These are phyloP conservation scores for Felis chaus DNA, from an alignment of 2,113 vertebrate species.

Conservation along the genomic window DNA sequence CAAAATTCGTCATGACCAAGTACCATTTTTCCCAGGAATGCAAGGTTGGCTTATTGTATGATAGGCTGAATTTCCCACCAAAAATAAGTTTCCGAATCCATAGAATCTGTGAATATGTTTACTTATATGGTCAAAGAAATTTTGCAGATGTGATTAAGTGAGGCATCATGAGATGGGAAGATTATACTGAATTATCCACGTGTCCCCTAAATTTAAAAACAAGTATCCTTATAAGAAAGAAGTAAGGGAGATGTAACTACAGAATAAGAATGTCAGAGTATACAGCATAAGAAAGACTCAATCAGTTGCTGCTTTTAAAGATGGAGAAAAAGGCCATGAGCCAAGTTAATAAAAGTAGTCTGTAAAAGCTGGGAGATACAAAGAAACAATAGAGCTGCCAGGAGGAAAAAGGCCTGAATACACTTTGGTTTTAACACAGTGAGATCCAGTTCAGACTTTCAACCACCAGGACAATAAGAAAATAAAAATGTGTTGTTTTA, in stretches of 20 bases:
- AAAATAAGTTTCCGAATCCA: not conserved
- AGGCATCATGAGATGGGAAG: not conserved
- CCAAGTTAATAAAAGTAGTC: rapidly evolving
- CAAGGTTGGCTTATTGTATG: not conserved
- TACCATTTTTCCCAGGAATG: not conserved
- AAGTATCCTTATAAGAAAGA: not conserved
- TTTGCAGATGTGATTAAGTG: not conserved
- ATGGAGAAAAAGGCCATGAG: not conserved
- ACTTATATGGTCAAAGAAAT: not conserved
- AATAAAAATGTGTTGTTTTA: not conserved
- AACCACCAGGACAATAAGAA: not conserved
- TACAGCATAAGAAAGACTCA: not conserved
- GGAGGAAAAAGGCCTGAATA: not conserved
- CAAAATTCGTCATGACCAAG: not conserved
- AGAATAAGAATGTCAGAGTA: not conserved
- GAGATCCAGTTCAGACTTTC: not conserved
- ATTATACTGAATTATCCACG: not conserved
- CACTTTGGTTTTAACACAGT: not conserved
- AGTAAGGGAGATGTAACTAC: not conserved
- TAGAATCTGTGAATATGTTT: not conserved
- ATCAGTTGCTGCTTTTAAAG: not conserved
- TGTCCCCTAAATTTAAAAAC: not conserved
- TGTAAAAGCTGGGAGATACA: not conserved
- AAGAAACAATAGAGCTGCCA: not conserved
- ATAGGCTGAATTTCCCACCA: not conserved